Conservation (phyloP, 1,140 invertebrate species). For the Drosophila trapezifrons region DNA sequence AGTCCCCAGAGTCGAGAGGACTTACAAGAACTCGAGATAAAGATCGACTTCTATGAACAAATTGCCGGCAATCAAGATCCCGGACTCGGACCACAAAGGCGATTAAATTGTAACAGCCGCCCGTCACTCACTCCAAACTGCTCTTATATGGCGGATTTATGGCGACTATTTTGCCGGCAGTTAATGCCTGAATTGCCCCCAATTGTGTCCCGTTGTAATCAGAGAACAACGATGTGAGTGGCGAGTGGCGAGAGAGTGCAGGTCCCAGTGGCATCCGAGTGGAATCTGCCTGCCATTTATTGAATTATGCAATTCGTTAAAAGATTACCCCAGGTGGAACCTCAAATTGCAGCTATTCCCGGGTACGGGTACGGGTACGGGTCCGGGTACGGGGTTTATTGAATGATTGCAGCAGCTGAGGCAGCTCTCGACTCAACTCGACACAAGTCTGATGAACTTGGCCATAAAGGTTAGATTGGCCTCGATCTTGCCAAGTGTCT, state of each 20-base stretch:
- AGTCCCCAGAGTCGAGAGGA: slow-evolving; percentile 47
- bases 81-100: slow-evolving; percentile 36
- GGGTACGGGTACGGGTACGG: too few relatives aligned
- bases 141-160: slow-evolving; percentile 47
- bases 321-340: slow-evolving; percentile 65
- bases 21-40: slow-evolving; percentile 75
- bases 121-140: slow-evolving; percentile 2
- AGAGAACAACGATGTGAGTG: too few relatives aligned
- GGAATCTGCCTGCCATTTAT: slow-evolving; percentile 58
- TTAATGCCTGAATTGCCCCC: slow-evolving; percentile 64
- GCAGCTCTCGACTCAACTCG: too few relatives aligned
- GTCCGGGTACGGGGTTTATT: slow-evolving; percentile 59
- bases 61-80: slow-evolving; percentile 69
- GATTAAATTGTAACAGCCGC: slow-evolving; percentile 32
- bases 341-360: too few relatives aligned
- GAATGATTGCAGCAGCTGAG: slow-evolving; percentile 64
- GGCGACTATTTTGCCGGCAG: slow-evolving; percentile 14
- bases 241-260: slow-evolving; percentile 2
- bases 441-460: slow-evolving; percentile 39
- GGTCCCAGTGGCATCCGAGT: slow-evolving; percentile 23
- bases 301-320: slow-evolving; percentile 80
- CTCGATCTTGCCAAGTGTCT: slow-evolving; percentile 14
- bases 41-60: slow-evolving; percentile 78
- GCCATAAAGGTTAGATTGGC: slow-evolving; percentile 33
- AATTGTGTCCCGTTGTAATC: slow-evolving; percentile 54